Percentiles rank a stretch among this genome's conserved stretches.
Conservation (phyloP, 2,113 vertebrate species). For the Arothron firmamentum region DNA sequence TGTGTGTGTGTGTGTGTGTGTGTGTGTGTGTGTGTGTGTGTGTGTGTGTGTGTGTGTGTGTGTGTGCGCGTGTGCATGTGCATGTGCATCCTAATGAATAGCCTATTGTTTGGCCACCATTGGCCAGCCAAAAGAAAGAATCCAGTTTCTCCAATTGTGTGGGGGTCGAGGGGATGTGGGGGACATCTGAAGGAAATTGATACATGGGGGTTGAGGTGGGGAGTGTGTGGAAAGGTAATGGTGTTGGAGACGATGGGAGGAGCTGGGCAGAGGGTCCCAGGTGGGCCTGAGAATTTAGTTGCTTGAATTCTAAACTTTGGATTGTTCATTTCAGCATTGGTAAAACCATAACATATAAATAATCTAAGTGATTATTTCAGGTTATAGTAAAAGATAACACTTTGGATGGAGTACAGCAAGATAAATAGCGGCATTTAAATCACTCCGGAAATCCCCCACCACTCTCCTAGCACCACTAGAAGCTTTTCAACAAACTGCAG, state of each 20-base stretch:
- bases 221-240: constrained; percentile 20
- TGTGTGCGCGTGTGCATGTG: background rate
- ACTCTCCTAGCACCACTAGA: no score
- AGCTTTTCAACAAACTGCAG: no score
- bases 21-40: constrained; percentile 9
- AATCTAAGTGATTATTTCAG: no score
- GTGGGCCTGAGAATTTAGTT: constrained; percentile 44
- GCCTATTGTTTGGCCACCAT: constrained; percentile 53
- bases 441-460: no score
- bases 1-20: constrained; percentile 5
- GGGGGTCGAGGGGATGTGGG: constrained; percentile 9
- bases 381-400: no score
- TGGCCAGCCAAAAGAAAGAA: constrained; percentile 65
- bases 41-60: constrained; percentile 18
- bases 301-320: constrained; percentile 25
- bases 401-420: no score
- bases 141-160: constrained; percentile 77
- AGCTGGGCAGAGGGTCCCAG: constrained; percentile 32
- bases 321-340: no score
- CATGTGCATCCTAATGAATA: constrained; percentile 59
- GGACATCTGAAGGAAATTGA: constrained; percentile 76
- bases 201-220: constrained; percentile 42
- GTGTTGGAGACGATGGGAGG: constrained; percentile 12
- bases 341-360: no score
- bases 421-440: no score